A percentile compares a stretch with the other conserved stretches of the same genome.
Conservation (phyloP, 2,113 vertebrate species). For the Cariama cristata region DNA sequence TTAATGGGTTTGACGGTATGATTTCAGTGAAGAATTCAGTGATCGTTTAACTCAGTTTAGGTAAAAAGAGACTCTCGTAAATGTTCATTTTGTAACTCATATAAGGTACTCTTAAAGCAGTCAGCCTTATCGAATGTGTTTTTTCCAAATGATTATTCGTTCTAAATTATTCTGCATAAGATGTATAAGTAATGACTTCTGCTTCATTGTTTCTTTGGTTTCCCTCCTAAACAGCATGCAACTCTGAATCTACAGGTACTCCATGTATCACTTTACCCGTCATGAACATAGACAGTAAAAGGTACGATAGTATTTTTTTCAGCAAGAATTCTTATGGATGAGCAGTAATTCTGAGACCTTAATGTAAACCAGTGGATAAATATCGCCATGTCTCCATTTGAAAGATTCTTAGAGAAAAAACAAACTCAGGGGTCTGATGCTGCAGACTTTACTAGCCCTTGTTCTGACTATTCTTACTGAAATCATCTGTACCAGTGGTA, state of each 20-base stretch:
- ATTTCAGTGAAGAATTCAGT: not conserved
- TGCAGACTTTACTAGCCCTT: not conserved
- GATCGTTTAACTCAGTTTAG: not conserved
- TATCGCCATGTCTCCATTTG: not conserved
- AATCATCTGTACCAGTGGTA: not conserved
- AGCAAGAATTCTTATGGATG: not conserved
- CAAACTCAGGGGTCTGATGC: not conserved
- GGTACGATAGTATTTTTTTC: rapidly evolving
- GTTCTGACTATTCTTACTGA: not conserved
- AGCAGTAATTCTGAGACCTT: not conserved
- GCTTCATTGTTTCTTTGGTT: not conserved
- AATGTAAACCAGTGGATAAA: not conserved
- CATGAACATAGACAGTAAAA: not conserved
- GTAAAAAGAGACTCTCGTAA: not conserved
- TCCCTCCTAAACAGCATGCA: not conserved
- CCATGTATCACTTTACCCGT: not conserved
- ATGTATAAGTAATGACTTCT: not conserved
- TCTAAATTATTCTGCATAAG: not conserved
- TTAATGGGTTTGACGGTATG: not conserved
- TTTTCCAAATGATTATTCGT: not conserved
- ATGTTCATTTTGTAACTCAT: not conserved
- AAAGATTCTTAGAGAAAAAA: not conserved
- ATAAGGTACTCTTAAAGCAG: not conserved
- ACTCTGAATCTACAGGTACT: conserved; percentile 61
- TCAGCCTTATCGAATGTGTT: not conserved